These are phyloP conservation scores for Lasius platythorax DNA, from an alignment of 2,888 invertebrate genomes.

Conservation along the genomic window DNA sequence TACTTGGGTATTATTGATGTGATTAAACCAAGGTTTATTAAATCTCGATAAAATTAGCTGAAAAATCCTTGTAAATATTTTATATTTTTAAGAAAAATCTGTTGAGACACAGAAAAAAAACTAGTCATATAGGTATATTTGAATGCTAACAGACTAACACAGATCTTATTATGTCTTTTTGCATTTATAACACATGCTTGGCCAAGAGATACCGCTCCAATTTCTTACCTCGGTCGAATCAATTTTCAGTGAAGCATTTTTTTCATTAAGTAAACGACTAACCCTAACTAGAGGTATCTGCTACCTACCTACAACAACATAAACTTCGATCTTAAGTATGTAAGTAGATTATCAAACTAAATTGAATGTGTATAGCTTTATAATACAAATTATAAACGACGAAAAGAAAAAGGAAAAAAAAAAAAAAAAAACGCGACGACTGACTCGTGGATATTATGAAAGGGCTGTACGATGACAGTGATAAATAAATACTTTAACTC, in stretches of 20 bases:
- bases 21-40: conserved; percentile 83
- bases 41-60: conserved; percentile 82
- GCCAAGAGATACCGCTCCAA: conserved; percentile 79
- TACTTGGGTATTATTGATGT: conserved; percentile 84
- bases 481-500: conserved; percentile 84
- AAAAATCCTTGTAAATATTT: conserved; percentile 85
- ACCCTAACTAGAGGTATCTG: conserved; percentile 82
- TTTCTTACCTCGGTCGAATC: conserved; percentile 81
- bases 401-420: conserved; percentile 62
- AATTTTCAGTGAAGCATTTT: conserved; percentile 80
- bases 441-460: conserved; percentile 83
- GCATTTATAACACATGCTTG: conserved; percentile 83
- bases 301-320: conserved; percentile 81
- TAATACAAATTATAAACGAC: conserved; percentile 80
- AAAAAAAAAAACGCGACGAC: conserved; percentile 73
- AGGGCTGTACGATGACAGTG: conserved; percentile 83
- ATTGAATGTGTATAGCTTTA: conserved; percentile 84
- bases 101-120: conserved; percentile 81
- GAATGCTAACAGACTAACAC: conserved; percentile 85
- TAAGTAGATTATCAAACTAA: conserved; percentile 82
- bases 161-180: conserved; percentile 84
- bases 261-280: conserved; percentile 80
- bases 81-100: conserved; percentile 85
- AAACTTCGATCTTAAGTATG: conserved; percentile 83
- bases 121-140: conserved; percentile 85